These are phyloP conservation scores for Galeopsomyia nigrocyanea DNA, from an alignment of 2,888 invertebrate genomes.

Conservation along the genomic window DNA sequence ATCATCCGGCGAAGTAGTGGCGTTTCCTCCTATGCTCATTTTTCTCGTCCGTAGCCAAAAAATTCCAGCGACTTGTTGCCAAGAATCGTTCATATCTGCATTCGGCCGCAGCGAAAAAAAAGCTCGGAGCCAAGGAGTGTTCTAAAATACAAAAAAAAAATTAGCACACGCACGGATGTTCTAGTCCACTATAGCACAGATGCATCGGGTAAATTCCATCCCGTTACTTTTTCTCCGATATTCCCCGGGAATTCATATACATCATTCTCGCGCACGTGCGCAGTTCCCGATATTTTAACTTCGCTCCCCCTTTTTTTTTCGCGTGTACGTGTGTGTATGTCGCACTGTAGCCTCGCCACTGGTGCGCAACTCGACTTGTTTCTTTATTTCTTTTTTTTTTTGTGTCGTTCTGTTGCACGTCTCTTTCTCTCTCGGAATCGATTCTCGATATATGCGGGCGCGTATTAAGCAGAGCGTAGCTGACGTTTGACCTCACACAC, in stretches of 20 bases:
- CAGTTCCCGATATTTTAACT: slow-evolving; percentile 11
- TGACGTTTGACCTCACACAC: background rate
- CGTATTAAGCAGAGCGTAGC: slow-evolving; percentile 26
- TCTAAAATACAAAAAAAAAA: too few species aligned
- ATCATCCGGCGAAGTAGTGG: background rate
- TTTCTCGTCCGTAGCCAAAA: too few species aligned
- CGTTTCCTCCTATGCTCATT: background rate
- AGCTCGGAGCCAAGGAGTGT: too few species aligned
- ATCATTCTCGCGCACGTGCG: background rate
- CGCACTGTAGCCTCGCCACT: background rate
- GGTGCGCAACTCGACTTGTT: background rate
- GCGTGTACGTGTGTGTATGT: slow-evolving; percentile 9
- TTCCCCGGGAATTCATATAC: background rate
- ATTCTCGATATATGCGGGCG: slow-evolving; percentile 24
- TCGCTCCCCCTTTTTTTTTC: slow-evolving; percentile 1
- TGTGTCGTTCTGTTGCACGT: background rate
- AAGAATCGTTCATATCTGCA: too few species aligned
- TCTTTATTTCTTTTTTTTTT: background rate
- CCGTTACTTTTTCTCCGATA: background rate
- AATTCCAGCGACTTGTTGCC: too few species aligned
- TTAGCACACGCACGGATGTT: too few species aligned
- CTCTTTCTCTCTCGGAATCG: slow-evolving; percentile 10
- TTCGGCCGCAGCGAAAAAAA: too few species aligned
- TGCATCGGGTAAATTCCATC: background rate
- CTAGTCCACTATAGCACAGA: too few species aligned